These are phyloP conservation scores for Cylindroiulus punctatus DNA, from an alignment of 2,888 invertebrate genomes.

Conservation along the genomic window DNA sequence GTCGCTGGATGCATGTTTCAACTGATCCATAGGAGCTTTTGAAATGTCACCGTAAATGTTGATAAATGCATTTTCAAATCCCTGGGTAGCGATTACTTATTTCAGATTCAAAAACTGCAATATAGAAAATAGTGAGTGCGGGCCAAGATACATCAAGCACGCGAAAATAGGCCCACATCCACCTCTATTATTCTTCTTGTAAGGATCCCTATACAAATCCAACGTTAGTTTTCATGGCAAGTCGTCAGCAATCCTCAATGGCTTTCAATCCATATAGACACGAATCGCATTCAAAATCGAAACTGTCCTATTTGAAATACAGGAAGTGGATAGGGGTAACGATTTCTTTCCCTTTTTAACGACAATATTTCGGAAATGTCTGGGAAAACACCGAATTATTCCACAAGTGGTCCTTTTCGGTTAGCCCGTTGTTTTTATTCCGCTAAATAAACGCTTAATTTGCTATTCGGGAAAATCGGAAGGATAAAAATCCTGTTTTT, in stretches of 20 bases:
- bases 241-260: slow-evolving; percentile 18
- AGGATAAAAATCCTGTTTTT: neutral
- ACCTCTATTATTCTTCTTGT: slow-evolving; percentile 37
- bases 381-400: neutral
- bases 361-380: neutral
- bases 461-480: neutral
- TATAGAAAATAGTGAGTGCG: slow-evolving; percentile 43
- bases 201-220: slow-evolving; percentile 30
- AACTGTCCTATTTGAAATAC: slow-evolving; percentile 10
- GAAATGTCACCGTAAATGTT: slow-evolving; percentile 55
- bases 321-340: neutral
- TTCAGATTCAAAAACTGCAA: slow-evolving; percentile 56
- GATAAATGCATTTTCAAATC: slow-evolving; percentile 57
- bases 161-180: slow-evolving; percentile 16
- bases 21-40: slow-evolving; percentile 54
- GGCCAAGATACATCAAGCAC: slow-evolving; percentile 20
- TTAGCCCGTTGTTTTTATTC: neutral
- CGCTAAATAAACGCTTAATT: slow-evolving; percentile 1
- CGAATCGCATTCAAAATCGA: slow-evolving; percentile 11
- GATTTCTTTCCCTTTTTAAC: neutral
- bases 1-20: neutral
- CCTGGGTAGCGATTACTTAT: slow-evolving; percentile 55
- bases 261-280: slow-evolving; percentile 9
- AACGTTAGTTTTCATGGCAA: slow-evolving; percentile 18
- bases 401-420: neutral